Percentiles rank a stretch among this genome's conserved stretches.
These are phyloP conservation scores for Magallana nippona DNA, from an alignment of 2,888 invertebrate genomes.

Conservation along the genomic window DNA sequence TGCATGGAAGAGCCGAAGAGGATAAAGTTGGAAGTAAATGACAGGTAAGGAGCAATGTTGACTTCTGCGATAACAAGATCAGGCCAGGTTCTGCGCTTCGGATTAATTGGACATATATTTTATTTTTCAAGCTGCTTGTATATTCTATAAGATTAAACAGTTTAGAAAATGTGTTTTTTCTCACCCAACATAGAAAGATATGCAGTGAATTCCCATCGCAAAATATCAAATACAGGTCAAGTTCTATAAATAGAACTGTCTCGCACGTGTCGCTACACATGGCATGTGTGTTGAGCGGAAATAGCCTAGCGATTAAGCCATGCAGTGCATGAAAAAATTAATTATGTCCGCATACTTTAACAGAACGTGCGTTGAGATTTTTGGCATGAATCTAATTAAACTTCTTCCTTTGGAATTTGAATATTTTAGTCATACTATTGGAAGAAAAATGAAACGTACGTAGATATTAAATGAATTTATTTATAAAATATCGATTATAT, in stretches of 20 bases:
- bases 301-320: neutral
- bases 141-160: neutral
- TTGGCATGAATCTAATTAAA: too few species aligned
- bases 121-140: neutral
- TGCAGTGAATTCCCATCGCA: too few species aligned
- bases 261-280: constrained; percentile 37
- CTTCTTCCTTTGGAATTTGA: too few species aligned
- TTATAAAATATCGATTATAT: too few species aligned
- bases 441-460: too few species aligned
- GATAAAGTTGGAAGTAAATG: constrained; percentile 47
- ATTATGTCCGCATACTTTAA: neutral
- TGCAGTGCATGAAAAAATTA: neutral
- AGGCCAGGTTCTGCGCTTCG: neutral
- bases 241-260: neutral
- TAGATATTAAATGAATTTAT: too few species aligned
- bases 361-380: too few species aligned
- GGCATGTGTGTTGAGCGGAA: neutral
- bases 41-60: constrained; percentile 44
- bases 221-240: neutral
- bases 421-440: too few species aligned
- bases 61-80: neutral
- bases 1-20: constrained; percentile 44
- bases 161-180: neutral
- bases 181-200: neutral
- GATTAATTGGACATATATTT: neutral